Evolutionary conservation across 2,888 invertebrate genomes (phyloP), one percentile per base, ranked within the genome.

Genomic region (Apocheima hispidaria): DNA sequence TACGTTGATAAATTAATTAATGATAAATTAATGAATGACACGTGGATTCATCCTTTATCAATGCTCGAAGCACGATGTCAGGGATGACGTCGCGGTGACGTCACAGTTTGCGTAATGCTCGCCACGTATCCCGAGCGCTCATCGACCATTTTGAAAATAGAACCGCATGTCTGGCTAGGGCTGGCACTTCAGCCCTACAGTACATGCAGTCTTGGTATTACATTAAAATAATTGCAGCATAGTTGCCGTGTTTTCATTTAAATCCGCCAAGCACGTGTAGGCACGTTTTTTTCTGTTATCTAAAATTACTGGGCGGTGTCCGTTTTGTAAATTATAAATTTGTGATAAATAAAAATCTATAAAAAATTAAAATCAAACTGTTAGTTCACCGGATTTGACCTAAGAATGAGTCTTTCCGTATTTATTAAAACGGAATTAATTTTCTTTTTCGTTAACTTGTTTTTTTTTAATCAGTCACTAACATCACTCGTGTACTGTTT

Each of bases 61-160:
- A 44, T 18, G 30, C 14, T 49, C 41, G 30, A 18, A 43, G 49
- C 60, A 49, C 36, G 36, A 28, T 65, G 66, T 68, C 66, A 66
- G 57, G 46, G 30, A 68, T 87, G 88, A 90, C 88, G 88, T 86
- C 82, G 79, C 64, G 20, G 20, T 78, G 75, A 68, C 90, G 88
- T 89, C 89, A 88, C 80, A 26, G 68, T 75, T 85, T 85, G 85
- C 88, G 88, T 85, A 88, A 88, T 76, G 78, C 65, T 50, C 66
- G 69, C 73, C 69, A 60, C 63, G 63, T 67, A 63, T 64, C 52
- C 44, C 43, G 51, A 28, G 51, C 61, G 16, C 61, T 62, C 53
- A 61, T 65, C 56, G n/a, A 44, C 61, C 61, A 62, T 62, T 57
- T 62, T 62, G 60, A 52, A 56, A 62, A 62, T 62, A 62, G 61